A percentile compares a stretch with the other conserved stretches of the same genome.
These are phyloP conservation scores for Eristalis pertinax DNA, from an alignment of 2,888 invertebrate species.

Conservation along the genomic window DNA sequence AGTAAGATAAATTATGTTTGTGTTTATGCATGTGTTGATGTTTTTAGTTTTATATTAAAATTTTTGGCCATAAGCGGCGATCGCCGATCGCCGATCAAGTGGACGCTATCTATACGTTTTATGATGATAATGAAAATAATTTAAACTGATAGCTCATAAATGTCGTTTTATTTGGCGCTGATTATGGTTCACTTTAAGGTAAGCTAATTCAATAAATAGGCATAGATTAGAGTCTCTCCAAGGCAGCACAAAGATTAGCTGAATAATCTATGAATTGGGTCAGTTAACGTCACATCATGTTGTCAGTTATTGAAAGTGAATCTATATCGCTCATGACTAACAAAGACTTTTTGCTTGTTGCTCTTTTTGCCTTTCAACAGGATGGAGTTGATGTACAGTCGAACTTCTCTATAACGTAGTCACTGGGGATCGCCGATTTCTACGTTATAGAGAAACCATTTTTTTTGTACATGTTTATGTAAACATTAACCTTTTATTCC, in stretches of 20 bases:
- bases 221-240: neutral
- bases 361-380: too few relatives aligned
- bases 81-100: neutral
- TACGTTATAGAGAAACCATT: too few relatives aligned
- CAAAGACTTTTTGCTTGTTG: too few relatives aligned
- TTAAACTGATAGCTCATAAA: slow-evolving; percentile 10
- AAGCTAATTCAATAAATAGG: neutral
- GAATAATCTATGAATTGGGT: neutral
- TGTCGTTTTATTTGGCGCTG: neutral
- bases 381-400: too few relatives aligned
- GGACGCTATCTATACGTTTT: slow-evolving; percentile 25
- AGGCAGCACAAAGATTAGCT: neutral
- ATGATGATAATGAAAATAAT: slow-evolving; percentile 35
- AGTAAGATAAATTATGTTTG: slow-evolving; percentile 1
- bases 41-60: slow-evolving; percentile 38
- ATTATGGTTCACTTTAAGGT: neutral
- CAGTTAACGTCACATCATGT: neutral
- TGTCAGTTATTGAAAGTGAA: neutral
- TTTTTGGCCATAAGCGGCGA: slow-evolving; percentile 33
- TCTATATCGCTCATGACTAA: neutral
- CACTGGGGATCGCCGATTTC: too few relatives aligned
- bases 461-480: too few relatives aligned
- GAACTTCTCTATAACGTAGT: too few relatives aligned
- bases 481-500: too few relatives aligned
- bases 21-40: slow-evolving; percentile 12